A percentile compares a stretch with the other conserved stretches of the same genome.
phyloP scores from a whole-genome alignment of 2,113 vertebrate species.

The Antennarius striatus region DNA sequence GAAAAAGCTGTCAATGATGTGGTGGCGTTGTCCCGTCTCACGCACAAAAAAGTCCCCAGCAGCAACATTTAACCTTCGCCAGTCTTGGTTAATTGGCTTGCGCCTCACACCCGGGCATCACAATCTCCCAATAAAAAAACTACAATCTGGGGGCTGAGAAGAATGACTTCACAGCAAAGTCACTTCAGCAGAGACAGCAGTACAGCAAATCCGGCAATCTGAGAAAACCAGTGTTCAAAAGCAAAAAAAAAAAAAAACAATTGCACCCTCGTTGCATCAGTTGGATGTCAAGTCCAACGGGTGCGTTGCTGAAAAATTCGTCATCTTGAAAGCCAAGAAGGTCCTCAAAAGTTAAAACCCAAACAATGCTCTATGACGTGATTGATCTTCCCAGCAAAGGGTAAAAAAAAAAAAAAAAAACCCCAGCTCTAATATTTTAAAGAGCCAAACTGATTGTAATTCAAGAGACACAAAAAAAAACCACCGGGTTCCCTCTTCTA shows the following conservation, averaged over 20 bases:
- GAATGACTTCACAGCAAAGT: constrained; percentile 29
- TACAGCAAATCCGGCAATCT: constrained; percentile 49
- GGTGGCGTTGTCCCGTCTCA: constrained; percentile 11
- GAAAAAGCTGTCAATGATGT: constrained; percentile 23
- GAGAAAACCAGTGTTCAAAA: constrained; percentile 64
- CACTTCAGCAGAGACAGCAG: constrained; percentile 35
- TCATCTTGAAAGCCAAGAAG: constrained; percentile 73
- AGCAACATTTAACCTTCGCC: constrained; percentile 63
- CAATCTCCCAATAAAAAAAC: constrained; percentile 41
- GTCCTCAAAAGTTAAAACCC: constrained; percentile 72
- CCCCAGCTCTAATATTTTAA: constrained; percentile 33
- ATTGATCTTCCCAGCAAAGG: constrained; percentile 59
- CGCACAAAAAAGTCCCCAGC: constrained; percentile 29
- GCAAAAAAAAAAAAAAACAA: constrained; percentile 68
- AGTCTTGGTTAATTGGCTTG: constrained; percentile 54
- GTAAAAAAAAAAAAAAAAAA: background rate
- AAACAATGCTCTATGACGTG: constrained; percentile 68
- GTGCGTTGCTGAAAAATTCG: constrained; percentile 70
- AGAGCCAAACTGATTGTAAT: constrained; percentile 52
- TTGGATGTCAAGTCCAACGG: constrained; percentile 55
- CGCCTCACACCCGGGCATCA: constrained; percentile 21
- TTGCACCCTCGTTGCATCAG: constrained; percentile 76
- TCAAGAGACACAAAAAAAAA: constrained; percentile 42
- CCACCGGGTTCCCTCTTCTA: constrained; percentile 38
- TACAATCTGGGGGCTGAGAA: constrained; percentile 30